Base-by-base conservation (phyloP, 2,888 invertebrate genomes). In the Malthinus flaveolus region DNA sequence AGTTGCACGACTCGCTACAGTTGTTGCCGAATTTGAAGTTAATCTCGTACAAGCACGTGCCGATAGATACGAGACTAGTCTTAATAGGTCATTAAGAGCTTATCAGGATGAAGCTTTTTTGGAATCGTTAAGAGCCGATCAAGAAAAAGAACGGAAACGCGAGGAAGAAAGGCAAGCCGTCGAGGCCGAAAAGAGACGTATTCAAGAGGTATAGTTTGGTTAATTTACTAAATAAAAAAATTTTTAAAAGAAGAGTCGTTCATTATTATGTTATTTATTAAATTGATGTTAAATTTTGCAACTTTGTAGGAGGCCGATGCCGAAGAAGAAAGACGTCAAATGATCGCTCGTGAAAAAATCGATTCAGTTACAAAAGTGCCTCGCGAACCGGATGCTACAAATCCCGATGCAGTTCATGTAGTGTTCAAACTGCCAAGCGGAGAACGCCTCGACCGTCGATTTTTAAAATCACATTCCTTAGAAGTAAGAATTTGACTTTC, bases 21-120 rank as follows among this genome's bases (percentile, higher is more conserved):
- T 94, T 45, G 89, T 95, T 56, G 81, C 85, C 3, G 93, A 93
- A 66, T 96, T 96, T 79, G 95, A 97, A 74, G 86, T 89, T 32
- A 92, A 91, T 79, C 80, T 97, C 11, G 87, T 91, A 47, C 90
- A 91, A 54, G 95, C 95, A 0, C 83, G 96, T 65, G 89, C 92
- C 59, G 95, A 96, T 68, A 85, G 91, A 89, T 90, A 92, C 68
- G 93, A 93, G 73, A 85, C 93, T 12, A 92, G 88, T 71, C 84
- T 94, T 65, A 95, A 91, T 58, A 92, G 94, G 68, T 90, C 91
- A 0, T 80, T 97, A 48, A 85, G 97, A 32, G 89, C 89, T 49
- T 89, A 96, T 65, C 97, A 98, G 75, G 97, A 98, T 78, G 91
- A 91, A 75, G 97, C 97, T 0, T 98, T 96, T 75, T 85, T 90